Evolutionary conservation across 2,888 invertebrate species (phyloP), one percentile per base, ranked within the genome.

Genomic region (Blastobasis lacticolella): DNA sequence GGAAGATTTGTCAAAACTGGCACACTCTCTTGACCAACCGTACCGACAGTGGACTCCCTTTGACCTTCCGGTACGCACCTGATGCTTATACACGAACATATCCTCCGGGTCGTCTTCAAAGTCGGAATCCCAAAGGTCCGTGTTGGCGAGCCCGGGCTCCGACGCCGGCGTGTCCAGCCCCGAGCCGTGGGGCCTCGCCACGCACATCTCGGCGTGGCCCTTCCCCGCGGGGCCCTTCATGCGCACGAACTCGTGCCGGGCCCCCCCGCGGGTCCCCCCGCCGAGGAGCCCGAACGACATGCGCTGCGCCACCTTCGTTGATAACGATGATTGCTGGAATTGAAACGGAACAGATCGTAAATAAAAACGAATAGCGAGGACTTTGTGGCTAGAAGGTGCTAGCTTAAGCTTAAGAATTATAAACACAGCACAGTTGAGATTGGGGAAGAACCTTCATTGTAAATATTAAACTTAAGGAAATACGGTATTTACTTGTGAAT

Each of bases 191-290:
- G 96, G 95, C 71, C 96, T 93, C n/a, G 95, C 94, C 48, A 97
- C 96, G 1, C 98, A 98, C 95, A 99, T 97, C 89, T 99, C 98
- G 0, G 98, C 98, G 85, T 97, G 96, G 0, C 86, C 85, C 88
- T 97, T 98, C 60, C 97, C 97, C 72, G 95, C 94, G 9, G 99
- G 99, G 9, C 99, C 99, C 82, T 98, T 95, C 97, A 99, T 97
- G 55, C 97, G 92, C 48, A 99, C 98, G 89, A 98, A 99, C 88
- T 99, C 99, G 72, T 98, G 96, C 52, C 98, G 91, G 40, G 7
- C 78, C 96, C 95, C 49, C 93, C 91, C 50, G 91, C 90, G 52
- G 45, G 38, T 37, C 37, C 92, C 91, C 47, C 90, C 90, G 58
- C 94, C 95, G 73, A 96, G 94, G 57, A 96, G 90, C 0, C 97